These are phyloP conservation scores for Pseudorectes ferrugineus DNA, from an alignment of 2,113 vertebrate species.

Conservation along the genomic window DNA sequence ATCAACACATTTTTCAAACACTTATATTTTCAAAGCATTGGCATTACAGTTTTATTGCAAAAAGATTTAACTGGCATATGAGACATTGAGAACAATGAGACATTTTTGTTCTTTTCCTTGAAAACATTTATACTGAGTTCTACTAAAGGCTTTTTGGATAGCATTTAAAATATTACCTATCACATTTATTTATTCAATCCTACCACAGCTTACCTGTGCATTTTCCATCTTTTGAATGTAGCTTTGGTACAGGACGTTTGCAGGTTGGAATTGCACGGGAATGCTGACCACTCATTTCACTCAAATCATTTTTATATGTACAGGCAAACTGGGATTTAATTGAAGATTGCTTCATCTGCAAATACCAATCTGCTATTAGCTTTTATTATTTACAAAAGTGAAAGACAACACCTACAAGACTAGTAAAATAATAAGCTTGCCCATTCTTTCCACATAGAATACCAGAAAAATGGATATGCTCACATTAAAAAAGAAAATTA, in stretches of 20 bases:
- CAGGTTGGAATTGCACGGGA: slow-evolving; percentile 67
- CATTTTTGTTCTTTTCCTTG: not conserved
- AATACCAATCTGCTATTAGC: not conserved
- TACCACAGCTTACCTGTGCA: slow-evolving; percentile 50
- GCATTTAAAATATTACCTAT: not conserved
- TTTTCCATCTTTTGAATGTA: not conserved
- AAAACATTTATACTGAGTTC: not conserved
- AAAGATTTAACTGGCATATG: not conserved
- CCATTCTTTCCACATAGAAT: not conserved
- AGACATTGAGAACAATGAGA: not conserved
- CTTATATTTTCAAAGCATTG: not conserved
- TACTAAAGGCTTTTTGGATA: not conserved
- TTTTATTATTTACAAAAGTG: not conserved
- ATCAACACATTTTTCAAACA: not conserved
- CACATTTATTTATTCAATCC: not conserved
- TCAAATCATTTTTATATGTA: slow-evolving; percentile 81
- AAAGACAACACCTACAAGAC: not conserved
- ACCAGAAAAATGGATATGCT: not conserved
- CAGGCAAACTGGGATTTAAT: slow-evolving; percentile 94
- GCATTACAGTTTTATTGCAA: not conserved
- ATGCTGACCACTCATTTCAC: not conserved
- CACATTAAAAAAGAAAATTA: not conserved
- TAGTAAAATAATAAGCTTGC: not conserved
- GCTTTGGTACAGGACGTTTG: slow-evolving; percentile 62
- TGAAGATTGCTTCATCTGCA: slow-evolving; percentile 74